phyloP scores from a whole-genome alignment of 1,140 invertebrate genomes.

The Drosophila setifemur region DNA sequence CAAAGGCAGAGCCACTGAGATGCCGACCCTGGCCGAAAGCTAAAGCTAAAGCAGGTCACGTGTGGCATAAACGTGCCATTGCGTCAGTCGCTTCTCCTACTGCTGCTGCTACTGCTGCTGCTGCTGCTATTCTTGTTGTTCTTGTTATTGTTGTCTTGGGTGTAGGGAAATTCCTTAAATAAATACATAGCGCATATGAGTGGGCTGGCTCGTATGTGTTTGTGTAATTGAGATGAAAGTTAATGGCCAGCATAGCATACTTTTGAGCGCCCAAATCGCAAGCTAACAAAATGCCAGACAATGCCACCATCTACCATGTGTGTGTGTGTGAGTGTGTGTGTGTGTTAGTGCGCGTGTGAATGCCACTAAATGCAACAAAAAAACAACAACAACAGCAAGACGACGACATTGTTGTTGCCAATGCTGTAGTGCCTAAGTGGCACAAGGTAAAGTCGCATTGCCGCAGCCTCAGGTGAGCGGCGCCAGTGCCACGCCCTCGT shows the following conservation, averaged over 20 bases:
- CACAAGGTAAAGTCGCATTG: conserved; percentile 73
- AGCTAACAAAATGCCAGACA: conserved; percentile 73
- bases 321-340: conserved; percentile 8
- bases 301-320: conserved; percentile 32
- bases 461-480: conserved; percentile 37
- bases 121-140: conserved; percentile 12
- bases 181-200: conserved; percentile 47
- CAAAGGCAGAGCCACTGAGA: conserved; percentile 68
- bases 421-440: conserved; percentile 64
- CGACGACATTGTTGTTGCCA: conserved; percentile 34
- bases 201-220: conserved; percentile 9
- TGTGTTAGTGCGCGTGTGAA: conserved; percentile 55
- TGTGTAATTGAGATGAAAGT: conserved; percentile 79
- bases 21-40: conserved; percentile 71
- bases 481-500: conserved; percentile 44
- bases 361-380: conserved; percentile 59
- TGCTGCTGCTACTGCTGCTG: not conserved
- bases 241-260: conserved; percentile 73
- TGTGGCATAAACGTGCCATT: conserved; percentile 77
- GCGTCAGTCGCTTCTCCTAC: conserved; percentile 50
- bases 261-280: conserved; percentile 71
- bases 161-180: conserved; percentile 69
- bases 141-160: conserved; percentile 62
- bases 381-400: conserved; percentile 44
- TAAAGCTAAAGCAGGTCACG: conserved; percentile 71